Percentiles rank a stretch among this genome's conserved stretches.
phyloP scores from a whole-genome alignment of 1,140 invertebrate species.

The Diorhabda elongata region DNA sequence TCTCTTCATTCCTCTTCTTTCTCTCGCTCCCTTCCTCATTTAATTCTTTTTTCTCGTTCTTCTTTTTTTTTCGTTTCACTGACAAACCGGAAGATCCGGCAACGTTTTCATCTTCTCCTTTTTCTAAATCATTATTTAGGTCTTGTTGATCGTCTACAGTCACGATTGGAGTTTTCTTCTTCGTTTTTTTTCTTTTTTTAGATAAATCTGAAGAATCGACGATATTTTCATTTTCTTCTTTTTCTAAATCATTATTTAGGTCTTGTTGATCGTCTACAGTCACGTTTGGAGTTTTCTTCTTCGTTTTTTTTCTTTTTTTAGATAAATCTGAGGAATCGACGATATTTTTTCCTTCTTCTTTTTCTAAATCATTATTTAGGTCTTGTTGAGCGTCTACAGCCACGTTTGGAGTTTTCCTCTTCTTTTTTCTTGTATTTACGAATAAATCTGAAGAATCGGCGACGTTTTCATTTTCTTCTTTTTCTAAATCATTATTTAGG shows the following conservation, averaged over 20 bases:
- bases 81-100: too few species aligned
- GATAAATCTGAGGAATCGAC: background rate
- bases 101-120: too few species aligned
- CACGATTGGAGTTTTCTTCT: background rate
- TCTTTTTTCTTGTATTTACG: background rate
- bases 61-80: too few species aligned
- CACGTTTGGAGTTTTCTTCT: background rate
- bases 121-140: too few species aligned
- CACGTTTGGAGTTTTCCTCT: background rate
- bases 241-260: too few species aligned
- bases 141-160: background rate
- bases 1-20: slow-evolving; percentile 7
- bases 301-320: background rate
- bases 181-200: background rate
- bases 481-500: too few species aligned
- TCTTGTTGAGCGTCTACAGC: background rate
- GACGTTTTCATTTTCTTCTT: too few species aligned
- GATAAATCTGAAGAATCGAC: background rate
- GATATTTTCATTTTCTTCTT: too few species aligned
- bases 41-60: too few species aligned
- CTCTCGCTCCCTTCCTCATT: background rate
- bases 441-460: background rate
- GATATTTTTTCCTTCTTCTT: too few species aligned
- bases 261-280: background rate
- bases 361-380: too few species aligned